Evolutionary conservation across 35 echinoderm and acorn worm genomes (phyloP).

Genomic region (Ophioderma brevispina): DNA sequence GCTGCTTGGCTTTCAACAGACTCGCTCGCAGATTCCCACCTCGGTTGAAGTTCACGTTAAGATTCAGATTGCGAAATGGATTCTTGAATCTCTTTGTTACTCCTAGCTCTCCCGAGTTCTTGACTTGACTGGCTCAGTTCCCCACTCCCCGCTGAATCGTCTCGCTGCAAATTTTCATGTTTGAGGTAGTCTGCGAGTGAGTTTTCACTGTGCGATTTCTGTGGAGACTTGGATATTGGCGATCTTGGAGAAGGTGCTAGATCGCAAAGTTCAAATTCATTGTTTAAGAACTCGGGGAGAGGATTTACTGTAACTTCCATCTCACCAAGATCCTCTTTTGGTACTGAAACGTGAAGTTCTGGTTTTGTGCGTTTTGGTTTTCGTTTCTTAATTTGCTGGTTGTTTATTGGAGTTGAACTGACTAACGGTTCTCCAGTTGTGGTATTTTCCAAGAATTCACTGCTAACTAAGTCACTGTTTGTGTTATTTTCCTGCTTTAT

Average conservation of each 20-base stretch:
- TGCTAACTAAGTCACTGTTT: neutral
- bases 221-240: conserved; percentile 20
- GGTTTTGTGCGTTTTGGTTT: conserved; percentile 15
- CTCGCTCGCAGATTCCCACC: conserved; percentile 45
- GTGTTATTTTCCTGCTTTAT: neutral
- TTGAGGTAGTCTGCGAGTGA: conserved; percentile 66
- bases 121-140: conserved; percentile 53
- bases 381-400: neutral
- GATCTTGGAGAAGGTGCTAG: neutral
- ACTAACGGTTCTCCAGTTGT: neutral
- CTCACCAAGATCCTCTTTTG: conserved; percentile 22
- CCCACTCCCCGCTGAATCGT: conserved; percentile 23
- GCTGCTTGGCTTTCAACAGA: conserved; percentile 71
- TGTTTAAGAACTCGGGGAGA: conserved; percentile 38
- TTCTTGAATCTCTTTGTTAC: conserved; percentile 67
- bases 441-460: neutral
- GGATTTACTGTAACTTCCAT: conserved; percentile 56
- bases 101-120: conserved; percentile 41
- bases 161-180: conserved; percentile 39
- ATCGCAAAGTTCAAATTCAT: conserved; percentile 12
- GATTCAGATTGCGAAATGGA: conserved; percentile 59
- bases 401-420: neutral
- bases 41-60: conserved; percentile 58
- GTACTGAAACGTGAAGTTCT: conserved; percentile 23
- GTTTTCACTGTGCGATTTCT: conserved; percentile 97